Evolutionary conservation across 2,888 invertebrate species (phyloP).

Genomic region (Aethes cnicana): DNA sequence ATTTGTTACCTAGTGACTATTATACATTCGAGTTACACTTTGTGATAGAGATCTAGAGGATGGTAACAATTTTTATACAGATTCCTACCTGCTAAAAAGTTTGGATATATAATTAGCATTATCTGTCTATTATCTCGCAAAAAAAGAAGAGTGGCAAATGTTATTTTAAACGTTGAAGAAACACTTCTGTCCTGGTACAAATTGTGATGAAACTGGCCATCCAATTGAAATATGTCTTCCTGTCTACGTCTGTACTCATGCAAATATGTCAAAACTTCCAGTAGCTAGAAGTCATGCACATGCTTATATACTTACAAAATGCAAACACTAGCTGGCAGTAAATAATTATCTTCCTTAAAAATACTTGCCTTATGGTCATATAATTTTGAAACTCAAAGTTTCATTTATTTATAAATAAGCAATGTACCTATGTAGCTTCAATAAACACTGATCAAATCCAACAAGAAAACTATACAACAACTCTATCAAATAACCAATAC

Average conservation of each 20-base stretch:
- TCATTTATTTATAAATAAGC: no score
- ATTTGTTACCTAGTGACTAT: conserved; percentile 15
- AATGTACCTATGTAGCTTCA: not conserved
- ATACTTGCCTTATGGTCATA: not conserved
- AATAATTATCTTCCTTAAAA: not conserved
- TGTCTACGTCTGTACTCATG: no score
- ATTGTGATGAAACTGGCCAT: no score
- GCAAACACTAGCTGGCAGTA: conserved; percentile 19
- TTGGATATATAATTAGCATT: conserved; percentile 5
- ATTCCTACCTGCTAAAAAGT: conserved; percentile 13
- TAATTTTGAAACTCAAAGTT: no score
- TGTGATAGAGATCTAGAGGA: not conserved
- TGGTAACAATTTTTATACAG: conserved; percentile 5
- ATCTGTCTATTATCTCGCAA: not conserved
- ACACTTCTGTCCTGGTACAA: not conserved
- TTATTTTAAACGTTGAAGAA: no score
- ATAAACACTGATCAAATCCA: conserved; percentile 8
- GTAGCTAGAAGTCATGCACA: not conserved
- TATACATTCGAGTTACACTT: conserved; percentile 17
- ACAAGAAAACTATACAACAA: conserved; percentile 17
- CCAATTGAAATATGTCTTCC: no score
- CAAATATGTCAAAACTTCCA: conserved; percentile 11
- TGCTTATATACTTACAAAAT: not conserved
- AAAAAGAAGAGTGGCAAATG: not conserved
- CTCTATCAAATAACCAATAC: conserved; percentile 37